phyloP scores from a whole-genome alignment of 2,888 invertebrate genomes.

The Latheticus oryzae region DNA sequence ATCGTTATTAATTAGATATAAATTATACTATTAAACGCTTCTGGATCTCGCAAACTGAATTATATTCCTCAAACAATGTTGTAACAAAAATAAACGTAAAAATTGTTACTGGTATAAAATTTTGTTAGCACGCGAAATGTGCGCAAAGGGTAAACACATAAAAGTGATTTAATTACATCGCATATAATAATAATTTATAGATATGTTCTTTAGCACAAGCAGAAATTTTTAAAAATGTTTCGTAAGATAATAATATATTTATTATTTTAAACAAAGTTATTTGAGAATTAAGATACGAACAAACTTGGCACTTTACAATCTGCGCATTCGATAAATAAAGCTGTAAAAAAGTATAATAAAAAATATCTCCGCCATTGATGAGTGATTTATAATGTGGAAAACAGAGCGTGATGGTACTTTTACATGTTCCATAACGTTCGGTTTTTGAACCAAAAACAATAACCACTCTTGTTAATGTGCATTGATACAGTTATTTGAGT shows the following conservation, averaged over 20 bases:
- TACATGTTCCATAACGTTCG: conserved; percentile 14
- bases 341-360: conserved; percentile 24
- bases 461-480: conserved; percentile 3
- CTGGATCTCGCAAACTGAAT: no score
- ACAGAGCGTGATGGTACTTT: conserved; percentile 11
- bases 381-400: conserved; percentile 26
- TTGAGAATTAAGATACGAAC: no score
- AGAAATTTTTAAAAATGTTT: no score
- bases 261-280: no score
- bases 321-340: conserved; percentile 16
- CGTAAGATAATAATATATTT: no score
- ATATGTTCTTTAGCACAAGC: no score
- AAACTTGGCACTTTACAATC: conserved; percentile 13
- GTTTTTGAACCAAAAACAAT: conserved; percentile 19
- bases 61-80: conserved; percentile 3
- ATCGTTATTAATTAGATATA: conserved; percentile 5
- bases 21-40: no score
- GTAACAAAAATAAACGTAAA: conserved; percentile 3
- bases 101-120: neutral
- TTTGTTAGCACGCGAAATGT: neutral
- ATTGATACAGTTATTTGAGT: conserved; percentile 10
- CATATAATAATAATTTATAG: no score
- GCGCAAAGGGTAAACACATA: conserved; percentile 7
- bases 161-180: neutral
- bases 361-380: conserved; percentile 14